phyloP scores from a whole-genome alignment of 1,140 invertebrate genomes.

The Glossosoma conforme region DNA sequence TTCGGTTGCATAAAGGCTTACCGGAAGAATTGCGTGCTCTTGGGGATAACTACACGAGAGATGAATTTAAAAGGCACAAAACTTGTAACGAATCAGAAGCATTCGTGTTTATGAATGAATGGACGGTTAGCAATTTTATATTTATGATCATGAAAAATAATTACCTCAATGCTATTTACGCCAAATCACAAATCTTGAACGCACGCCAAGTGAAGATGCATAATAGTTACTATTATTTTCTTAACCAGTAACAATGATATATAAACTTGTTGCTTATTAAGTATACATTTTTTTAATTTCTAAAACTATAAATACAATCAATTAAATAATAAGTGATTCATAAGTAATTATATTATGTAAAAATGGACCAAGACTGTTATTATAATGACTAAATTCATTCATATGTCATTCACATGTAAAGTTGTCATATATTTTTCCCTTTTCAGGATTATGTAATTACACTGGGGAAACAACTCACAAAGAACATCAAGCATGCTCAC shows the following conservation, averaged over 20 bases:
- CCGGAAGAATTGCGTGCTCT: conserved; percentile 68
- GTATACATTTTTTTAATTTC: background rate
- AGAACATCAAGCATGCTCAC: conserved; percentile 51
- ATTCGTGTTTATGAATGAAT: conserved; percentile 77
- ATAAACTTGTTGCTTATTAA: background rate
- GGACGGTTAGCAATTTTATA: conserved; percentile 65
- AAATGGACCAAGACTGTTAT: background rate
- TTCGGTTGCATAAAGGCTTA: conserved; percentile 77
- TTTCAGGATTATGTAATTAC: conserved; percentile 69
- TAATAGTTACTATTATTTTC: background rate
- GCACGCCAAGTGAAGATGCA: background rate
- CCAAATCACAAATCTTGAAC: background rate
- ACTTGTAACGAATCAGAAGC: conserved; percentile 66
- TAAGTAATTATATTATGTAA: background rate
- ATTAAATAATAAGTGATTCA: too few species aligned
- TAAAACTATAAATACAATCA: background rate
- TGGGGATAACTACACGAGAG: conserved; percentile 80
- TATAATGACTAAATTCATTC: background rate
- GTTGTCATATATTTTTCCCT: conserved; percentile 18
- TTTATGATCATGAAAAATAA: background rate
- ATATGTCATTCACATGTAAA: background rate
- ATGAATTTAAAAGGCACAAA: conserved; percentile 86
- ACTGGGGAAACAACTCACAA: conserved; percentile 66
- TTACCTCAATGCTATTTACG: background rate
- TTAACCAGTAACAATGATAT: background rate